These are phyloP conservation scores for Myathropa florea DNA, from an alignment of 2,888 invertebrate species.

Conservation along the genomic window DNA sequence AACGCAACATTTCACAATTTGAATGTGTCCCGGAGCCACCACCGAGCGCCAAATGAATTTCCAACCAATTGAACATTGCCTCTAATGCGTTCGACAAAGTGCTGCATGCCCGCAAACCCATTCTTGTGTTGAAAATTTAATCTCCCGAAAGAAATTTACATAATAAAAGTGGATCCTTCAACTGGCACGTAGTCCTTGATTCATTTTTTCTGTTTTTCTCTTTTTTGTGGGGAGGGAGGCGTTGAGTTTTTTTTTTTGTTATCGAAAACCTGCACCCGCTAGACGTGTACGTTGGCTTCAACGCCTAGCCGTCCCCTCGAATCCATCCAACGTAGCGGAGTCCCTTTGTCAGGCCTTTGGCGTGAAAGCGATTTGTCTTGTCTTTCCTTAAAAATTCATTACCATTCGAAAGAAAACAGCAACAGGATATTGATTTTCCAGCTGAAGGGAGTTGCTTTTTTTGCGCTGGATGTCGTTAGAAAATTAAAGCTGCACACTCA, in stretches of 20 bases:
- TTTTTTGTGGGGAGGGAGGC: neutral
- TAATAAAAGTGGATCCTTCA: conserved; percentile 8
- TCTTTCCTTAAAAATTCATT: conserved; percentile 20
- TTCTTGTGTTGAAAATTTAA: conserved; percentile 9
- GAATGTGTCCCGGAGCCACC: neutral
- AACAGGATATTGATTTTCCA: conserved; percentile 18
- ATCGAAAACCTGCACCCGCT: neutral
- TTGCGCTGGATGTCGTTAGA: neutral
- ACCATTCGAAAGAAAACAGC: neutral
- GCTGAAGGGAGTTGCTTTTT: neutral
- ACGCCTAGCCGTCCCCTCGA: neutral
- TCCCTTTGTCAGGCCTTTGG: neutral
- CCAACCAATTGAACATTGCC: conserved; percentile 25
- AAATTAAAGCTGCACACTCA: neutral
- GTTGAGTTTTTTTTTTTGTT: neutral
- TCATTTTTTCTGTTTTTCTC: neutral
- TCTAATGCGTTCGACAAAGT: conserved; percentile 1
- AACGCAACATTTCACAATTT: neutral
- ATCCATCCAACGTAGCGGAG: neutral
- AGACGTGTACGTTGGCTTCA: neutral
- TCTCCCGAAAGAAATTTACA: conserved; percentile 13
- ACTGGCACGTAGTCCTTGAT: neutral
- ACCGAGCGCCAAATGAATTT: neutral
- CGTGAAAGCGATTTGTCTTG: neutral
- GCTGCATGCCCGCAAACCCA: neutral